These are phyloP conservation scores for Ophioninae sp. DNA, from an alignment of 2,888 invertebrate species.

Conservation along the genomic window DNA sequence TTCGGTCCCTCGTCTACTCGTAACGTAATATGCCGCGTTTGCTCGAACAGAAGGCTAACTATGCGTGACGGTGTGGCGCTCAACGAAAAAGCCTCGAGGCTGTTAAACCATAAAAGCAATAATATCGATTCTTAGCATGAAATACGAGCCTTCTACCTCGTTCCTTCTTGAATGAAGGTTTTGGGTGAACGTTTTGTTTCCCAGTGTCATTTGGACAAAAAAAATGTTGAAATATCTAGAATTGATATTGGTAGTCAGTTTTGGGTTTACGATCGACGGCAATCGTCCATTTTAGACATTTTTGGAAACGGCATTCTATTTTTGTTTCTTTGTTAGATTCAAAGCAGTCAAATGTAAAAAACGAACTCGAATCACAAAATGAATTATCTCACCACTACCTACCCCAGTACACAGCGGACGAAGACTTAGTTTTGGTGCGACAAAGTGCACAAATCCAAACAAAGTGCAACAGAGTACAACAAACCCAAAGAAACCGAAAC, in stretches of 20 bases:
- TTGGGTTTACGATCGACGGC: neutral
- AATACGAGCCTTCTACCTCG: slow-evolving; percentile 25
- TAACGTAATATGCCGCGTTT: slow-evolving; percentile 34
- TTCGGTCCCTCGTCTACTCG: slow-evolving; percentile 13
- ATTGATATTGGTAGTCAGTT: neutral
- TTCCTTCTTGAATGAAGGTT: neutral
- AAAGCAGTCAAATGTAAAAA: too few species aligned
- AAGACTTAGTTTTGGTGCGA: too few species aligned
- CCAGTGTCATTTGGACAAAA: neutral
- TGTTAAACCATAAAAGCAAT: slow-evolving; percentile 51
- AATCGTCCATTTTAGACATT: neutral
- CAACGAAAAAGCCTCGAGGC: slow-evolving; percentile 59
- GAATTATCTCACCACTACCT: too few species aligned
- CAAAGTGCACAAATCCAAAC: too few species aligned
- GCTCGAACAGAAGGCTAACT: slow-evolving; percentile 54
- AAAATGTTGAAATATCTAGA: neutral
- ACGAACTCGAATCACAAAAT: too few species aligned
- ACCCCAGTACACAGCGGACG: too few species aligned
- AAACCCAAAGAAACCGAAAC: too few species aligned
- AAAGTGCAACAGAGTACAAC: too few species aligned
- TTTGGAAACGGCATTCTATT: neutral
- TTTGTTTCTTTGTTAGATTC: too few species aligned
- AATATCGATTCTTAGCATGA: slow-evolving; percentile 50
- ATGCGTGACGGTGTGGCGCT: slow-evolving; percentile 62
- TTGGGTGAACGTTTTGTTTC: neutral